These are phyloP conservation scores for Chrysemys picta DNA, from an alignment of 2,113 vertebrate genomes.

Conservation along the genomic window DNA sequence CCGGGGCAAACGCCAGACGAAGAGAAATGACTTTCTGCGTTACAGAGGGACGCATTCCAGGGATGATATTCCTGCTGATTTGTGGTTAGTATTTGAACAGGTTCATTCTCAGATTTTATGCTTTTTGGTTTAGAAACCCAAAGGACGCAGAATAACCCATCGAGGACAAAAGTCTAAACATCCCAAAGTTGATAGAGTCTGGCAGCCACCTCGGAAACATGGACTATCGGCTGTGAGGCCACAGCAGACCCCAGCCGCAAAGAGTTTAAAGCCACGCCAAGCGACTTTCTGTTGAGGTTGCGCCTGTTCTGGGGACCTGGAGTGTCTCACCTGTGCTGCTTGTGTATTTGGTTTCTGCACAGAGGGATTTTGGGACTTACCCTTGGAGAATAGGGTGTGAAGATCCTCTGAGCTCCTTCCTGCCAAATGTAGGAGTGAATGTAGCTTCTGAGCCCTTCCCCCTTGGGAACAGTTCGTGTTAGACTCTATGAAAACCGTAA, in stretches of 20 bases:
- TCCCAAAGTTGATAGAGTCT: neutral
- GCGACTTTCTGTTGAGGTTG: neutral
- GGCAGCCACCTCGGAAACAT: neutral
- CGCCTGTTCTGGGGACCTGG: neutral
- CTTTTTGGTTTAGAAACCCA: neutral
- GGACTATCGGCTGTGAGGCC: neutral
- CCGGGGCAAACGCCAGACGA: neutral
- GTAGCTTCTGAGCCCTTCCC: neutral
- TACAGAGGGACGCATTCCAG: neutral
- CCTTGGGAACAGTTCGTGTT: neutral
- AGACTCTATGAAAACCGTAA: neutral
- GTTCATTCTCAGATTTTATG: neutral
- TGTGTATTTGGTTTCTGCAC: neutral
- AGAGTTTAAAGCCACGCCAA: neutral
- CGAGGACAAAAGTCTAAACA: neutral
- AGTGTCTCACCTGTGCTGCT: neutral
- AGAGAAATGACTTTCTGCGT: neutral
- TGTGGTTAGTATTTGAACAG: neutral
- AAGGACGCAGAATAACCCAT: neutral
- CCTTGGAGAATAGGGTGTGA: neutral
- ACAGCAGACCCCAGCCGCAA: neutral
- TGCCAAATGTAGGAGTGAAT: neutral
- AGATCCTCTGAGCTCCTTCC: neutral
- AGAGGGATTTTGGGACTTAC: neutral
- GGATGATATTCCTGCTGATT: neutral